Evolutionary conservation across 2,797 vertebrate genomes (phyloP).

Genomic region (Paratrypauchen microcephalus): DNA sequence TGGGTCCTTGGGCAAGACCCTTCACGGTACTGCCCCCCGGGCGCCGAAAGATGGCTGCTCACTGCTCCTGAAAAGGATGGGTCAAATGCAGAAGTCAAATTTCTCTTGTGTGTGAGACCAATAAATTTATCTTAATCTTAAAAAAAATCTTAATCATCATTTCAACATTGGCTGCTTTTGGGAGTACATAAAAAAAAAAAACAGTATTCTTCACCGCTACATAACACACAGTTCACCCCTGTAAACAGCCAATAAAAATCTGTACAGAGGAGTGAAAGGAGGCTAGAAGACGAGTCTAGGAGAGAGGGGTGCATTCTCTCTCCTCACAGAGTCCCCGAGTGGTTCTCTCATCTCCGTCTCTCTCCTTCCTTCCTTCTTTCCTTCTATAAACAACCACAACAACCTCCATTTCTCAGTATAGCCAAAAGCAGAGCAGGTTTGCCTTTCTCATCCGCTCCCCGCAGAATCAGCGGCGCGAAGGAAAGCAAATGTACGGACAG

Average conservation of each 20-base stretch:
- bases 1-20: too few species aligned
- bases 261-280: slow-evolving; percentile 1
- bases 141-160: too few species aligned
- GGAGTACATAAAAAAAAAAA: too few species aligned
- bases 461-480: slow-evolving; percentile 18
- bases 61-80: too few species aligned
- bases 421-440: slow-evolving; percentile 22
- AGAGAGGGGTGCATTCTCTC: not conserved
- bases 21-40: too few species aligned
- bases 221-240: not conserved
- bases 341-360: slow-evolving; percentile 4
- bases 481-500: slow-evolving; percentile 12
- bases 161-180: not conserved
- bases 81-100: too few species aligned
- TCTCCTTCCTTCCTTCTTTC: slow-evolving; percentile 1
- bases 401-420: slow-evolving; percentile 7
- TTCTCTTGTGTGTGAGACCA: too few species aligned
- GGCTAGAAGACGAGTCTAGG: slow-evolving; percentile 2
- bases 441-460: slow-evolving; percentile 25
- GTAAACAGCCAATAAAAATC: slow-evolving; percentile 34
- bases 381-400: slow-evolving; percentile 24
- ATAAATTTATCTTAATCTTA: too few species aligned
- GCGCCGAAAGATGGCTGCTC: too few species aligned
- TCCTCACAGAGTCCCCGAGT: not conserved
- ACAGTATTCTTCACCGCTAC: not conserved